Percentiles rank a stretch among this genome's conserved stretches.
These are phyloP conservation scores for Parauchenoglanis punctatus DNA, from an alignment of 2,797 vertebrate genomes.

Conservation along the genomic window DNA sequence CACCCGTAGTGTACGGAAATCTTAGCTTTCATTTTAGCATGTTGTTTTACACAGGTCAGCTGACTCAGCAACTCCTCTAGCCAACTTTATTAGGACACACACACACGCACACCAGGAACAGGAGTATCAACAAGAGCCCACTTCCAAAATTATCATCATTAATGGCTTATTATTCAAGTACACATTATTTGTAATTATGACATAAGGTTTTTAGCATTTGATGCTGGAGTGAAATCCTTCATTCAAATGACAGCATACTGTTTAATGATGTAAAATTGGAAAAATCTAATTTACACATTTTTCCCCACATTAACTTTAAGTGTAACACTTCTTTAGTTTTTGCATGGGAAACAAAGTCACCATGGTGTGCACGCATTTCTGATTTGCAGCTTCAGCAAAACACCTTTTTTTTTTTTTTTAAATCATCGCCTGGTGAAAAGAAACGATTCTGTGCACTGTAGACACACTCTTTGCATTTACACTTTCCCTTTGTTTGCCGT, in stretches of 20 bases:
- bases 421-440: background rate
- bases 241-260: background rate
- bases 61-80: slow-evolving; percentile 32
- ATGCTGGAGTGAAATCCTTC: background rate
- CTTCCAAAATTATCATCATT: background rate
- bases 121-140: background rate
- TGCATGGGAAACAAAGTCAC: background rate
- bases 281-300: background rate
- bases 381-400: background rate
- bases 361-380: background rate
- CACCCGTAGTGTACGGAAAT: background rate
- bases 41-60: slow-evolving; percentile 5
- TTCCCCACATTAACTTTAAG: background rate
- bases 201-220: no score
- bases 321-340: background rate
- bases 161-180: background rate
- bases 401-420: background rate
- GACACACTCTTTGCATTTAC: background rate
- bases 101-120: background rate
- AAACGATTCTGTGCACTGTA: background rate
- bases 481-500: background rate
- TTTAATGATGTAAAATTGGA: background rate
- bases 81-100: slow-evolving; percentile 17
- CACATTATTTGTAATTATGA: background rate
- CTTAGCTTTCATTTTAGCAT: background rate